Evolutionary conservation across 2,888 invertebrate species (phyloP).

Genomic region (Thereva nobilitata): DNA sequence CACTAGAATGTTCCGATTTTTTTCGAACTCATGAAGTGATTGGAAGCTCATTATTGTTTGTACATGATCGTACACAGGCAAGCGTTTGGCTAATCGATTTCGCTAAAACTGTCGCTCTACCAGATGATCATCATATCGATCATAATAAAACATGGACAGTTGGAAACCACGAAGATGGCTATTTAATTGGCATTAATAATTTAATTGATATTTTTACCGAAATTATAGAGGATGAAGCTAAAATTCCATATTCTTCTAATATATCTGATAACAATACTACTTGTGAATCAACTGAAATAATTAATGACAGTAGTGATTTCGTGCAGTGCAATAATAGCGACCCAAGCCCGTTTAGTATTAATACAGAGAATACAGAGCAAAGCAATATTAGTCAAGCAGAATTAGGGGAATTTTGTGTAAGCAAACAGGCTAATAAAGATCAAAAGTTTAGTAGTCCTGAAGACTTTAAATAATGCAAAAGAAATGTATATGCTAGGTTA

Average conservation of each 20-base stretch:
- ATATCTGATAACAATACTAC: too few relatives aligned
- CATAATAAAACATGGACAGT: conserved; percentile 88
- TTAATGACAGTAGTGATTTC: too few relatives aligned
- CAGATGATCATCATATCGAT: conserved; percentile 71
- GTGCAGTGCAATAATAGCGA: too few relatives aligned
- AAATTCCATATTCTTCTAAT: conserved; percentile 29
- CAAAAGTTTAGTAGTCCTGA: too few relatives aligned
- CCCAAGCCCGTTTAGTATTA: too few relatives aligned
- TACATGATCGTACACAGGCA: conserved; percentile 86
- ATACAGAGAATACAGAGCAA: too few relatives aligned
- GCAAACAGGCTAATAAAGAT: too few relatives aligned
- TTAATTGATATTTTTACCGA: conserved; percentile 77
- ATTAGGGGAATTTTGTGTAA: too few relatives aligned
- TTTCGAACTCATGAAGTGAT: conserved; percentile 92
- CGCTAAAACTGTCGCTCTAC: conserved; percentile 88
- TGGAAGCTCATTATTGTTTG: conserved; percentile 91
- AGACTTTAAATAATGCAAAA: too few relatives aligned
- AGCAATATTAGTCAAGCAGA: too few relatives aligned
- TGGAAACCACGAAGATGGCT: conserved; percentile 96
- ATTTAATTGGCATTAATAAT: conserved; percentile 89
- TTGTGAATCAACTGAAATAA: too few relatives aligned
- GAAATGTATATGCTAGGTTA: too few relatives aligned
- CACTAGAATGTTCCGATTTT: conserved; percentile 84
- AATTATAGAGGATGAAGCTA: conserved; percentile 46
- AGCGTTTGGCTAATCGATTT: conserved; percentile 98